A percentile compares a stretch with the other conserved stretches of the same genome.
Conservation (phyloP, 2,797 vertebrate genomes). For the Chloroceryle amazona region DNA sequence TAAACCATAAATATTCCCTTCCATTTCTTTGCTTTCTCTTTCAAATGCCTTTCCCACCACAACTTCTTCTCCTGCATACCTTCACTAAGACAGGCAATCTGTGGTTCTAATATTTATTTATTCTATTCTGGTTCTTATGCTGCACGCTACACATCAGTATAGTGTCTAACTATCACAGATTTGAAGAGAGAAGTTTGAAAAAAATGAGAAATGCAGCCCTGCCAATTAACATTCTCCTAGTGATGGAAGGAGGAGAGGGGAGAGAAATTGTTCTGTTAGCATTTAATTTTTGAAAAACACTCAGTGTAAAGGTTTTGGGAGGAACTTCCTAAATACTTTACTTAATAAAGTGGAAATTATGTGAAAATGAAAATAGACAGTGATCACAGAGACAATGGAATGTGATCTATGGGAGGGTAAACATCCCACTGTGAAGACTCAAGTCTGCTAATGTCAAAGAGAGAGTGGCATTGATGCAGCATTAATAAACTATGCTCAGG, state of each 20-base stretch:
- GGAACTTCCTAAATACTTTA: slow-evolving; percentile 31
- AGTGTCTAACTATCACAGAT: not conserved
- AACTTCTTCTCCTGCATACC: fast-evolving
- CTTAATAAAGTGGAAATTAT: slow-evolving; percentile 43
- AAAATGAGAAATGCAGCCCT: not conserved
- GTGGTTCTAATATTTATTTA: not conserved
- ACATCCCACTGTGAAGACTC: not conserved
- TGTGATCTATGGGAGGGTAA: slow-evolving; percentile 1
- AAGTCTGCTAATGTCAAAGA: not conserved
- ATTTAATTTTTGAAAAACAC: slow-evolving; percentile 38
- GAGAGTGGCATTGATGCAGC: not conserved
- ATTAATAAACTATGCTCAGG: not conserved
- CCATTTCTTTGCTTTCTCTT: not conserved
- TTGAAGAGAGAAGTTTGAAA: not conserved
- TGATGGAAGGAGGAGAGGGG: not conserved
- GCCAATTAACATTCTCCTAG: slow-evolving; percentile 11
- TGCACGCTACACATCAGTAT: not conserved
- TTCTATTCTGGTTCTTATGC: not conserved
- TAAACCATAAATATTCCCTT: not conserved
- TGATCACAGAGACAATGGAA: slow-evolving; percentile 35
- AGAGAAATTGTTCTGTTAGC: slow-evolving; percentile 8
- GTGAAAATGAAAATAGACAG: slow-evolving; percentile 30
- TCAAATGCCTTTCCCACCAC: not conserved
- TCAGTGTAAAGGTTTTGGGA: not conserved
- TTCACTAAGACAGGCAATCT: not conserved